Conservation (phyloP, 1,140 invertebrate species). For the Zophobas atratus region DNA sequence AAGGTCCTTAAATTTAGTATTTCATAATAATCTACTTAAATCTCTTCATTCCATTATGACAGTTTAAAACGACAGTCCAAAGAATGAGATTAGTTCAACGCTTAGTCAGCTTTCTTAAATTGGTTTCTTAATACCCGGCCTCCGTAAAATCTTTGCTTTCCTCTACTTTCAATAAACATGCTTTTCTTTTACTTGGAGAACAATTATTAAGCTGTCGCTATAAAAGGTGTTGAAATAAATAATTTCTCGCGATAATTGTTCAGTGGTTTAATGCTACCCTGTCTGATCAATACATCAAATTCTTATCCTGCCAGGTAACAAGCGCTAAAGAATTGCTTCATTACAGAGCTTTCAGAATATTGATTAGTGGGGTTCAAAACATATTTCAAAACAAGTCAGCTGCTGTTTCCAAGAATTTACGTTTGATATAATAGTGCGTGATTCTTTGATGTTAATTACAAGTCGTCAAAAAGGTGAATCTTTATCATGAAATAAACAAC, state of each 20-base stretch:
- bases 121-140: slow-evolving; percentile 13
- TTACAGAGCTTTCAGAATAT: neutral
- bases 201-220: slow-evolving; percentile 30
- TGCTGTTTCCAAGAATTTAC: no score
- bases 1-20: neutral
- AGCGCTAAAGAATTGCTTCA: neutral
- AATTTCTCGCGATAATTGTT: slow-evolving; percentile 27
- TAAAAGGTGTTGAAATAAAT: slow-evolving; percentile 29
- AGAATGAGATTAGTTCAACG: slow-evolving; percentile 26
- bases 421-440: no score
- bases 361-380: neutral
- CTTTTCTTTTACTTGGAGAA: slow-evolving; percentile 5
- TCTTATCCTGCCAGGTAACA: neutral
- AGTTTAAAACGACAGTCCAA: slow-evolving; percentile 13
- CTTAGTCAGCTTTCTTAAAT: slow-evolving; percentile 28
- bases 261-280: neutral
- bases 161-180: slow-evolving; percentile 28
- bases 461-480: no score
- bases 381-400: no score
- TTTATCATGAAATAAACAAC: no score
- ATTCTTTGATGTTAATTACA: no score
- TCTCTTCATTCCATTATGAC: slow-evolving; percentile 12
- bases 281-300: neutral
- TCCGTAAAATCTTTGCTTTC: slow-evolving; percentile 18
- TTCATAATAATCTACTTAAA: neutral